Percentiles rank a stretch among this genome's conserved stretches.
Evolutionary conservation across 1,140 invertebrate genomes (phyloP).

Genomic region (Notospermus geniculatus): DNA sequence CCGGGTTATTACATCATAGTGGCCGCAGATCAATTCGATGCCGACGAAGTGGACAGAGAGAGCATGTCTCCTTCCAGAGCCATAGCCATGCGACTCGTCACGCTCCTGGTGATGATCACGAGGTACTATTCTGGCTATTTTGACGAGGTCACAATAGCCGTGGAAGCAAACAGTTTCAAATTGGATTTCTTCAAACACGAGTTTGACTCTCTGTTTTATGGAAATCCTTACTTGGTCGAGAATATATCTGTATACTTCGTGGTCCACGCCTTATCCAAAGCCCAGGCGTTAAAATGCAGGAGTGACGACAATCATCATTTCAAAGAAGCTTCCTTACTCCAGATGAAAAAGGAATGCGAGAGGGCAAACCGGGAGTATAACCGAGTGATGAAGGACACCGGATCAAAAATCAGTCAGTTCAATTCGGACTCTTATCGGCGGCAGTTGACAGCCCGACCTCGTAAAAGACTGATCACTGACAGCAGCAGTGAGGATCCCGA

Average conservation of each 20-base stretch:
- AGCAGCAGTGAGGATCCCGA: not conserved
- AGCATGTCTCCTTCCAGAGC: constrained; percentile 6
- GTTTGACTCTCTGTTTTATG: not conserved
- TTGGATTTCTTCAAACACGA: constrained; percentile 2
- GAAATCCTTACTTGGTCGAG: constrained; percentile 3
- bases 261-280: not conserved
- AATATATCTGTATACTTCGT: not conserved
- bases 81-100: not conserved
- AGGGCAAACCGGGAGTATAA: not conserved
- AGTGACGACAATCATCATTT: not conserved
- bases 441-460: not conserved
- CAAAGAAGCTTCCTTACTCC: constrained; percentile 1
- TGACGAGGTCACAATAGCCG: constrained; percentile 1
- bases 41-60: not conserved
- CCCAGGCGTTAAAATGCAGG: not conserved
- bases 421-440: not conserved
- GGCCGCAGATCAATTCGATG: constrained; percentile 6
- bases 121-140: constrained; percentile 6
- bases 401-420: not conserved
- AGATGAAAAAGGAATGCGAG: not conserved
- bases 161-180: constrained; percentile 6
- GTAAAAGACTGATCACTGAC: not conserved
- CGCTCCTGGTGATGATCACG: constrained; percentile 1
- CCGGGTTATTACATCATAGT: constrained; percentile 2
- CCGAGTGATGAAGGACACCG: not conserved